phyloP scores from a whole-genome alignment of 2,797 vertebrate species.

The Hoplostethus mediterraneus region DNA sequence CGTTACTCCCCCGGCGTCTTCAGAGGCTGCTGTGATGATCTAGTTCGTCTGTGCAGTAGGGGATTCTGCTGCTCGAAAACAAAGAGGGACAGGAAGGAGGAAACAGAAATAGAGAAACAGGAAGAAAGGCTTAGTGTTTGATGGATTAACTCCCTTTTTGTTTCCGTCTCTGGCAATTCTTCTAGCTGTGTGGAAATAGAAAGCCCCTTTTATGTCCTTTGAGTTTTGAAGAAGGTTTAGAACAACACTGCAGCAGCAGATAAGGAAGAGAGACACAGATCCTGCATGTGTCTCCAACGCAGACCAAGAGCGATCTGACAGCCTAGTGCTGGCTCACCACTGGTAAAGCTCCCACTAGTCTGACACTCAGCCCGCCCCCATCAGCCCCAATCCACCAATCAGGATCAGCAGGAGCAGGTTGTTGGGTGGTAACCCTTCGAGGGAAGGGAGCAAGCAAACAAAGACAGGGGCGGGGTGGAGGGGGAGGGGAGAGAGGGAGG shows the following conservation, averaged over 20 bases:
- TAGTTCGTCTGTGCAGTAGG: constrained; percentile 29
- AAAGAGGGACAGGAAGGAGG: constrained; percentile 68
- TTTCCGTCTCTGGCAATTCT: constrained; percentile 18
- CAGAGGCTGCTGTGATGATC: constrained; percentile 24
- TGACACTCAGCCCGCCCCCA: constrained; percentile 60
- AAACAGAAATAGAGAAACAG: constrained; percentile 53
- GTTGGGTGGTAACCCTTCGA: constrained; percentile 77
- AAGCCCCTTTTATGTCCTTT: constrained; percentile 32
- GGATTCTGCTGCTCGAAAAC: constrained; percentile 60
- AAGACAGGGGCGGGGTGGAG: constrained; percentile 65
- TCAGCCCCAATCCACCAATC: constrained; percentile 74
- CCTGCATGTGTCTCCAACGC: constrained; percentile 53
- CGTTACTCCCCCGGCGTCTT: constrained; percentile 21
- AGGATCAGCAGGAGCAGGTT: constrained; percentile 57
- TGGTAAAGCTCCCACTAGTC: constrained; percentile 72
- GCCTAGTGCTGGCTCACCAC: constrained; percentile 62
- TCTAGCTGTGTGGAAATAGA: constrained; percentile 17
- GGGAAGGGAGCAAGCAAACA: constrained; percentile 77
- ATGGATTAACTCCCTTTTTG: constrained; percentile 34
- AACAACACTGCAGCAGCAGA: constrained; percentile 35
- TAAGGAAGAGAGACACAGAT: constrained; percentile 30
- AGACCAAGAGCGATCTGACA: constrained; percentile 66
- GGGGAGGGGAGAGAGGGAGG: constrained; percentile 41
- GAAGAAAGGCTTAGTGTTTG: constrained; percentile 26
- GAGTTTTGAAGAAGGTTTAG: neutral